These are phyloP conservation scores for Rattus norvegicus DNA, from an alignment of 2,113 vertebrate species.

Conservation along the genomic window GRCr8 NC_086021.1:138683001-138683500, in stretches of 20 bases:
- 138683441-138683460: not conserved
- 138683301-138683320: not conserved
- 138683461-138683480: not conserved
- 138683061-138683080: not conserved
- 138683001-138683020: not conserved
- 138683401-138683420: not conserved
- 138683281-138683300: not conserved
- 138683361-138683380: not conserved
- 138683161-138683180: not conserved
- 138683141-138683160: not conserved
- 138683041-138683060: not conserved
- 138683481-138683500: not conserved
- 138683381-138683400: not conserved
- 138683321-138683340: not conserved
- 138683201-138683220: not conserved
- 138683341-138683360: not conserved
- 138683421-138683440: not conserved
- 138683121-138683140: not conserved
- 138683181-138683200: not conserved
- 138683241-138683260: not conserved
- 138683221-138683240: not conserved
- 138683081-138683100: not conserved
- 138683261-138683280: not conserved
- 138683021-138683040: not conserved
- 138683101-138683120: not conserved